A percentile compares a stretch with the other conserved stretches of the same genome.
phyloP scores from a whole-genome alignment of 1,140 invertebrate species.

The Helicoverpa armigera region DNA sequence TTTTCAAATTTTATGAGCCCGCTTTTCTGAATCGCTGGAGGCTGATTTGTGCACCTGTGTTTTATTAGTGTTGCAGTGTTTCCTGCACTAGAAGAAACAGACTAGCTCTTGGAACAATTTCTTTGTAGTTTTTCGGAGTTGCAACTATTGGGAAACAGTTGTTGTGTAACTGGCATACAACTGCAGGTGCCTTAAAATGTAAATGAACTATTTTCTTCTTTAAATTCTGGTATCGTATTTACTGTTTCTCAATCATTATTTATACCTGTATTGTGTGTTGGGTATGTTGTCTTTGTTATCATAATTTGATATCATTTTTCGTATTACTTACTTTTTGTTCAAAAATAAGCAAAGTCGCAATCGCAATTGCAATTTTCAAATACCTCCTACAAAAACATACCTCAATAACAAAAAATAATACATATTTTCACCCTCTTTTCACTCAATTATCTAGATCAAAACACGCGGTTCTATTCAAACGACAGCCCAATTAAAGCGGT shows the following conservation, averaged over 20 bases:
- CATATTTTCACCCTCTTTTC: conserved; percentile 10
- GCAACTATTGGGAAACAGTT: too few species aligned
- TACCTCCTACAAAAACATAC: too few species aligned
- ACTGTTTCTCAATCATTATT: too few species aligned
- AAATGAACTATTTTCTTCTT: neutral
- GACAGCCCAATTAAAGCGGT: conserved; percentile 65
- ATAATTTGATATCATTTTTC: too few species aligned
- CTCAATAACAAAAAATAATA: neutral
- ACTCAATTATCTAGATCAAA: conserved; percentile 32
- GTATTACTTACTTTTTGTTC: neutral
- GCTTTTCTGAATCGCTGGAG: conserved; percentile 65
- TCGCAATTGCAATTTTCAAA: too few species aligned
- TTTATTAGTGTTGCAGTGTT: neutral
- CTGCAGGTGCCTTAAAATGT: too few species aligned
- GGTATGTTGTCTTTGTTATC: too few species aligned
- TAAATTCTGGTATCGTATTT: neutral
- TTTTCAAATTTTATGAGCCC: conserved; percentile 72
- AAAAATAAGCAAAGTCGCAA: too few species aligned
- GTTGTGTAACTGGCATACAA: too few species aligned
- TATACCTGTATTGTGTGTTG: too few species aligned
- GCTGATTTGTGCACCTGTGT: conserved; percentile 61
- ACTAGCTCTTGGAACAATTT: neutral
- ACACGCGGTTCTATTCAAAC: conserved; percentile 32
- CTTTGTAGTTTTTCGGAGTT: too few species aligned
- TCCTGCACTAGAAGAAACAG: neutral